Evolutionary conservation across 2,113 vertebrate species (phyloP).

Genomic region (Tapirus terrestris): DNA sequence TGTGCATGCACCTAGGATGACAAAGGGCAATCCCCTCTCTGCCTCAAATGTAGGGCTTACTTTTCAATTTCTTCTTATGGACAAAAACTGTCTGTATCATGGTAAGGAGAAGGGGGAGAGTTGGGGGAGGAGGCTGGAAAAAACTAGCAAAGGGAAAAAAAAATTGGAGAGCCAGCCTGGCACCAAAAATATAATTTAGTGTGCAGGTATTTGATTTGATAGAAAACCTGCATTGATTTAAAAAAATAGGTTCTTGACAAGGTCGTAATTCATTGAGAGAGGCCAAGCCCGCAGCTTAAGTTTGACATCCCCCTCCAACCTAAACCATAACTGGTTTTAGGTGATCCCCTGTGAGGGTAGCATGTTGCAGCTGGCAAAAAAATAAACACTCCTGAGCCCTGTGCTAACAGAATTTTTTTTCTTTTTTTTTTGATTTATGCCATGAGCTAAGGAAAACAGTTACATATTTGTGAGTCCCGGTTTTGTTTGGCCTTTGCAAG

Average conservation of each 20-base stretch:
- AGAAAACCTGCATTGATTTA: conserved; percentile 87
- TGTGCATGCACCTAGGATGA: accelerated
- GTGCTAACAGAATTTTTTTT: conserved; percentile 81
- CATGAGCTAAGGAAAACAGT: conserved; percentile 84
- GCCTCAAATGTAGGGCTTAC: background rate
- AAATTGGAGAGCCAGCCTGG: conserved; percentile 85
- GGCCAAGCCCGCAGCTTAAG: conserved; percentile 81
- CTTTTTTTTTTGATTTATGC: conserved; percentile 84
- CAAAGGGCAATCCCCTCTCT: background rate
- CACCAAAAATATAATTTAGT: conserved; percentile 88
- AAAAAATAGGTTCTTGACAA: conserved; percentile 87
- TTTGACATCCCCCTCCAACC: conserved; percentile 85
- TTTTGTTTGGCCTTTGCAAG: conserved; percentile 78
- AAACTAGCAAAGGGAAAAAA: conserved; percentile 67
- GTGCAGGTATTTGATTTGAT: conserved; percentile 90
- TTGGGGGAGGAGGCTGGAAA: conserved; percentile 57
- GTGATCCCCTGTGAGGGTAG: conserved; percentile 88
- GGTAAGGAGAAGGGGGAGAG: background rate
- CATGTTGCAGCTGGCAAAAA: conserved; percentile 89
- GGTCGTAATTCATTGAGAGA: conserved; percentile 88
- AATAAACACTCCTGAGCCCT: conserved; percentile 88
- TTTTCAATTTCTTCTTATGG: background rate
- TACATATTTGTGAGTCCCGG: conserved; percentile 78
- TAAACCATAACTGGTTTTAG: conserved; percentile 86
- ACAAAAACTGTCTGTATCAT: conserved; percentile 81